Evolutionary conservation across 2,888 invertebrate genomes (phyloP), one percentile per base, ranked within the genome.

Genomic region (Drymonia ruficornis): DNA sequence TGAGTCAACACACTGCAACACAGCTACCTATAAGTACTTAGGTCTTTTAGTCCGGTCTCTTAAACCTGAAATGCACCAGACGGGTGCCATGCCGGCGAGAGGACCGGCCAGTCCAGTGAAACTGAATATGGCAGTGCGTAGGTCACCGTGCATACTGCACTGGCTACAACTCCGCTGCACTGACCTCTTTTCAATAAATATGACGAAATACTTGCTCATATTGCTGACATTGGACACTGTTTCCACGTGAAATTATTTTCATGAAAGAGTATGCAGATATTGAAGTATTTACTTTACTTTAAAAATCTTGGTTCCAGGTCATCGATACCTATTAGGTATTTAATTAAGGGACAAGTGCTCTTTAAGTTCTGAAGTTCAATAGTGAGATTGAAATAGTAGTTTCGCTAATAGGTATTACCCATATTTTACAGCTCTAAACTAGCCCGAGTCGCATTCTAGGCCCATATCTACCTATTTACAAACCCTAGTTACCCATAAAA

Each of bases 101-200:
- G 52, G 52, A 52, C 52, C 47, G 70, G 59, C 53, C 68, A 58
- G 66, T 70, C 53, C 68, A 58, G 66, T 70, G 69, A 67, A 72
- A 76, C 70, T 68, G 70, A 70, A 65, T 69, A 72, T 64, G 63
- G 74, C 61, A 58, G 65, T 67, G 72, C 74, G 79, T 79, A 78
- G 80, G 81, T 81, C 78, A 75, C 40, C 67, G 59, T 56, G 67
- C 58, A 68, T 74, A 72, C 70, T 65, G 74, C 74, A 70, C 65
- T 28, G 29, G 13, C 28, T n/a, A 7, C 36, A 36, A n/a, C 36
- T 36, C 36, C 58, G 55, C 53, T 61, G 52, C 48, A 48, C 15
- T 71, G 74, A 78, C 79, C 76, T 67, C 68, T 72, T 78, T 75
- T 59, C 59, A 55, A 53, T 50, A 58, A 58, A 54, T 60, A 58